Evolutionary conservation across 1,140 invertebrate genomes (phyloP).

Genomic region (Venturia canescens): DNA sequence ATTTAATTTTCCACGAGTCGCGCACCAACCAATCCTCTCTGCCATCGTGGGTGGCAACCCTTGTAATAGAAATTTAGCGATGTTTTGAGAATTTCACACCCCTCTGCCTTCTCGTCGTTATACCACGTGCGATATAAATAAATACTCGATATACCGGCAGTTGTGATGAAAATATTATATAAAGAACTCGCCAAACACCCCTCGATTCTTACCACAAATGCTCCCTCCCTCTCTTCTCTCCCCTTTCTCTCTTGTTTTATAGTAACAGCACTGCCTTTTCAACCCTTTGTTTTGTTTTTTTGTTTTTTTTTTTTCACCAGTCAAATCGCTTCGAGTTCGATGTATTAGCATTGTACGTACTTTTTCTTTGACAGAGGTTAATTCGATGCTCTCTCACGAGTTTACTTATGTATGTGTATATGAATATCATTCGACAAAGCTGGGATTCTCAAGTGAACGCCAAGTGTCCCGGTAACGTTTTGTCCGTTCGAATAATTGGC

Average conservation of each 20-base stretch:
- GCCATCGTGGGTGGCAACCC: conserved; percentile 2
- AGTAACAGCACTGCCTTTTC: background rate
- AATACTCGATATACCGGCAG: background rate
- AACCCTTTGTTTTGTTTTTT: conserved; percentile 26
- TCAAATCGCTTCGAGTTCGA: background rate
- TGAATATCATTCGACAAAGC: background rate
- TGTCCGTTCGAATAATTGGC: background rate
- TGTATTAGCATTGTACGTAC: background rate
- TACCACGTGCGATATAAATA: conserved; percentile 21
- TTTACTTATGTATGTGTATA: background rate
- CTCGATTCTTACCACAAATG: background rate
- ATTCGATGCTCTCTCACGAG: conserved; percentile 29
- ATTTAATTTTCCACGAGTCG: conserved; percentile 21
- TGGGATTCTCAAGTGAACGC: background rate
- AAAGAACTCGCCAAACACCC: background rate
- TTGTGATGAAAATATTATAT: conserved; percentile 12
- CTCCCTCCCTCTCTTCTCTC: background rate
- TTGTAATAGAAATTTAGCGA: background rate
- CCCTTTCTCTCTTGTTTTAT: background rate
- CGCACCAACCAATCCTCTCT: background rate
- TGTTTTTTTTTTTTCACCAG: background rate
- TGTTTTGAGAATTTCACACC: conserved; percentile 23
- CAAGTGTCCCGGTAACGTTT: background rate
- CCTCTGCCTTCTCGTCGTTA: background rate
- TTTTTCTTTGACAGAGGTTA: background rate